These are phyloP conservation scores for Carettochelys insculpta DNA, from an alignment of 2,113 vertebrate genomes.

Conservation along the genomic window DNA sequence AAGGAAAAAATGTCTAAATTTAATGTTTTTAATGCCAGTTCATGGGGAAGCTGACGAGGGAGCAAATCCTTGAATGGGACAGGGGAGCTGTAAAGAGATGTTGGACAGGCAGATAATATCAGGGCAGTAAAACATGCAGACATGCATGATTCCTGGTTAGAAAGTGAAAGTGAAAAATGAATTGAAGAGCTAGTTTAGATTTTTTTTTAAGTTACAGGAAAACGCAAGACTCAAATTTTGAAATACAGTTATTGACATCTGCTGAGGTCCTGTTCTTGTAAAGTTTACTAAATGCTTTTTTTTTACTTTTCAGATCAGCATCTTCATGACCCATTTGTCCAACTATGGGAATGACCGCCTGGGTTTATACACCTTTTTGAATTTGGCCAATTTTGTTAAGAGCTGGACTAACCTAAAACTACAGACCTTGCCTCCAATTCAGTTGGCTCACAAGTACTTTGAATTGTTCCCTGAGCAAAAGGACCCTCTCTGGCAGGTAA, in stretches of 20 bases:
- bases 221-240: fast-evolving
- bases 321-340: slow-evolving; percentile 99
- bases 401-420: slow-evolving; percentile 91
- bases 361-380: slow-evolving; percentile 94
- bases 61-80: background rate
- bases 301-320: slow-evolving; percentile 88
- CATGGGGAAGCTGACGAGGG: background rate
- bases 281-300: background rate
- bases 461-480: slow-evolving; percentile 94
- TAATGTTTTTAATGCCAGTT: background rate
- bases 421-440: slow-evolving; percentile 88
- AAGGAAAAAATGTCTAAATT: background rate
- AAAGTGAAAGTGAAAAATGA: background rate
- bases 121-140: background rate
- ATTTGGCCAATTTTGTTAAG: slow-evolving; percentile 90
- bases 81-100: background rate
- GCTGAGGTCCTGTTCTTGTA: background rate
- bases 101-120: background rate
- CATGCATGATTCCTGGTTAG: background rate
- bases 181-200: background rate
- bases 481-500: slow-evolving; percentile 97
- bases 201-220: background rate
- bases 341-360: slow-evolving; percentile 98
- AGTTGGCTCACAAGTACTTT: slow-evolving; percentile 96
- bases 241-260: background rate